Evolutionary conservation across 2,797 vertebrate genomes (phyloP).

Genomic region (Pelodytes ibericus): DNA sequence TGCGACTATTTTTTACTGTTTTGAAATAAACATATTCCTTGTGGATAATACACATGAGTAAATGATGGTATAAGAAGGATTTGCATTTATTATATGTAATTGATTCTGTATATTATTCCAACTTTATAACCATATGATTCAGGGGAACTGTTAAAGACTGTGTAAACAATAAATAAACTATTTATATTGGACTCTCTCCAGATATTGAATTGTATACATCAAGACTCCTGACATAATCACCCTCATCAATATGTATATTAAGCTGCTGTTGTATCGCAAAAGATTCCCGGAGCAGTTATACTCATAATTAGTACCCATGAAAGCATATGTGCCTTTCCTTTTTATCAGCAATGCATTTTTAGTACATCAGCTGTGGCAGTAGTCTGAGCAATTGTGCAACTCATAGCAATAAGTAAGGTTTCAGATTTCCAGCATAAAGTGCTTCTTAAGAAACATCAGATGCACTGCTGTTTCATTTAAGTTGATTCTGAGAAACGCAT

Average conservation of each 20-base stretch:
- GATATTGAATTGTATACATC: background rate
- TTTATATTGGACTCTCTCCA: background rate
- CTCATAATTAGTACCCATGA: background rate
- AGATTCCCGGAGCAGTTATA: background rate
- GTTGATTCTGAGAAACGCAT: background rate
- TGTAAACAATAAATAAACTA: too few relatives aligned
- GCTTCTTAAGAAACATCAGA: background rate
- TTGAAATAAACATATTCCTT: too few relatives aligned
- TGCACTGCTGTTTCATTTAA: background rate
- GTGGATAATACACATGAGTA: too few relatives aligned
- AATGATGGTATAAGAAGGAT: too few relatives aligned
- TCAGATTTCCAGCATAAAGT: background rate
- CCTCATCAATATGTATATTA: background rate
- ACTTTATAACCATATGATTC: background rate
- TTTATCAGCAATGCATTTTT: background rate
- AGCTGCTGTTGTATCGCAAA: background rate
- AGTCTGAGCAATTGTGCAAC: background rate
- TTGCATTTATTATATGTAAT: background rate
- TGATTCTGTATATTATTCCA: background rate
- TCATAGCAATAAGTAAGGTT: background rate
- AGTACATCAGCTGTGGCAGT: background rate
- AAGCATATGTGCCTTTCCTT: background rate
- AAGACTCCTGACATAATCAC: background rate
- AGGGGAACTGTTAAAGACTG: background rate
- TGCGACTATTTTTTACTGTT: too few relatives aligned